Conservation (phyloP, 1,140 invertebrate species). For the Dendrolimus kikuchii region DNA sequence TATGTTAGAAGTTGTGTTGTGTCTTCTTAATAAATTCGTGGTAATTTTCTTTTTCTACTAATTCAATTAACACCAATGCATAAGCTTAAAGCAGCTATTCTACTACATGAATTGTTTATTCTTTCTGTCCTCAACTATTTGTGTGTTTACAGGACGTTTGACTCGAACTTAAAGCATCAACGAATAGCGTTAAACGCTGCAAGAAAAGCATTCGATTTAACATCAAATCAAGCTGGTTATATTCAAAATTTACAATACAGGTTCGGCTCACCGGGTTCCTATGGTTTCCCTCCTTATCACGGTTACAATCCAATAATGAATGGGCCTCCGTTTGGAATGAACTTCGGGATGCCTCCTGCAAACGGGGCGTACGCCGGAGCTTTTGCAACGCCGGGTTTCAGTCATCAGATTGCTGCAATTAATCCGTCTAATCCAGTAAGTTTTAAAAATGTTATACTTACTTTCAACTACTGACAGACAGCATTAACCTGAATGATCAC, state of each 20-base stretch:
- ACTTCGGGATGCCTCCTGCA: constrained; percentile 10
- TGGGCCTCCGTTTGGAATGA: too few species aligned
- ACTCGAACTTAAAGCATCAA: constrained; percentile 45
- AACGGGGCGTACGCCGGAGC: constrained; percentile 45
- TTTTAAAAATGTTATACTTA: constrained; percentile 4
- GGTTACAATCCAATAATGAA: too few species aligned
- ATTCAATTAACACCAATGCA: background rate
- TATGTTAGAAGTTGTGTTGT: too few species aligned
- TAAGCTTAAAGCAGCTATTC: constrained; percentile 6
- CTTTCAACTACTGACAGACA: too few species aligned
- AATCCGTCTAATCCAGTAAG: constrained; percentile 74
- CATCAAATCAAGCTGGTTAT: constrained; percentile 48
- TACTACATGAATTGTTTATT: background rate
- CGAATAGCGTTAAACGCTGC: constrained; percentile 47
- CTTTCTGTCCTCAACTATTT: constrained; percentile 15
- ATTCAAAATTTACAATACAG: constrained; percentile 48
- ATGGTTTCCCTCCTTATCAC: constrained; percentile 30
- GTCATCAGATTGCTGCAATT: constrained; percentile 72
- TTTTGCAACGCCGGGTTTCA: constrained; percentile 62
- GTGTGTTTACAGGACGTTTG: constrained; percentile 56
- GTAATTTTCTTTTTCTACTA: constrained; percentile 2
- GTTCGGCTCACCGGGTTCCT: constrained; percentile 43
- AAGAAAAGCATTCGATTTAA: constrained; percentile 53
- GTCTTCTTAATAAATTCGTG: background rate
- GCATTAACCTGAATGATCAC: too few species aligned